Evolutionary conservation across 2,113 vertebrate genomes (phyloP), one percentile per base, ranked within the genome.

Genomic region (Varanus salvator): DNA sequence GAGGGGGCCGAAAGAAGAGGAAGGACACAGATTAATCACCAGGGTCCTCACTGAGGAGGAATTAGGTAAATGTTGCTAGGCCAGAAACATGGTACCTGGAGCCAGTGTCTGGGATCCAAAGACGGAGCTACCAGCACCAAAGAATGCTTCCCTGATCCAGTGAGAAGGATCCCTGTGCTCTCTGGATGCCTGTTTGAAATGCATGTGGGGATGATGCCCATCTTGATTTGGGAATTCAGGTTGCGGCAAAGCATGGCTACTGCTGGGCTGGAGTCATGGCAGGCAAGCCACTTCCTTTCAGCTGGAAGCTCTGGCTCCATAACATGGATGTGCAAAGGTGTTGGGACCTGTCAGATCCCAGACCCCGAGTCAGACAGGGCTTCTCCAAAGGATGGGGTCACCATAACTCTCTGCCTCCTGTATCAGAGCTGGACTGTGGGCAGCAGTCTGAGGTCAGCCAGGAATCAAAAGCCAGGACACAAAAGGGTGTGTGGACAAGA

Each of bases 1-100:
- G 3, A 12, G 3, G 88, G 87, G 80, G 81, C 7, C 93, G 27
- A 0, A 52, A 91, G 48, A 44, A 8, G 34, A 84, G 34, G 23
- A 60, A 72, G 75, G 86, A 38, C 74, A 85, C 3, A 2, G 64
- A 71, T 78, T 80, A 78, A 48, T 2, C 80, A 87, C 80, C 74
- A 87, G 38, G 85, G 71, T 87, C 87, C 87, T 54, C 57, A 66
- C 23, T 17, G 2, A 21, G 27, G 15, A 31, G 15, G 80, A 74
- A 48, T 74, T 72, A 21, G 25, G 19, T 1, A 3, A 87, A 86
- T 90, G 84, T 86, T 72, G 57, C 86, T 52, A 80, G 89, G 77
- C 12, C 52, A n/a, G 74, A 74, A 48, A 89, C 11, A 4, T 4
- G 7, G 12, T 15, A 27, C 14, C 23, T 5, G 80, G 50, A 69